Evolutionary conservation across 2,797 vertebrate genomes (phyloP).

Genomic region (Menidia menidia): DNA sequence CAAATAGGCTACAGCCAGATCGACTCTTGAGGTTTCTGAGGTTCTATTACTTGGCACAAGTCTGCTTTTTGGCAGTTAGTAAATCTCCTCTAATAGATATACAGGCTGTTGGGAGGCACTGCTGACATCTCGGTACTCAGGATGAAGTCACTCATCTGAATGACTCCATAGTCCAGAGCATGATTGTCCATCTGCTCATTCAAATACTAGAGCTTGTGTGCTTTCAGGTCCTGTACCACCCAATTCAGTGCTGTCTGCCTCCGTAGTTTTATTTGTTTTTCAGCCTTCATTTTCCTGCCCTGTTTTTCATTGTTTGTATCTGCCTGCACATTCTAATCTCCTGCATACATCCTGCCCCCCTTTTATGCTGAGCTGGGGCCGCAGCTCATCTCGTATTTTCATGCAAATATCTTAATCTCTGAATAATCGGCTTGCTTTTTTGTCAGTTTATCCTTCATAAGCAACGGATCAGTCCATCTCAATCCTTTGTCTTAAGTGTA

Average conservation of each 20-base stretch:
- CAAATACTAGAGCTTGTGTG: constrained; percentile 33
- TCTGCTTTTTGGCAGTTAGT: constrained; percentile 37
- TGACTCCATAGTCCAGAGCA: constrained; percentile 58
- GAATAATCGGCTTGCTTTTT: constrained; percentile 79
- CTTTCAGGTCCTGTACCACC: constrained; percentile 38
- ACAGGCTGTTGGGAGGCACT: constrained; percentile 62
- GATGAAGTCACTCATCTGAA: constrained; percentile 65
- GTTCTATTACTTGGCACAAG: constrained; percentile 38
- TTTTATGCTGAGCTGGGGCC: constrained; percentile 49
- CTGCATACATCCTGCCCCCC: constrained; percentile 37
- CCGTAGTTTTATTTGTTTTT: constrained; percentile 29
- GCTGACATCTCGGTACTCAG: constrained; percentile 57
- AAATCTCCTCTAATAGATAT: constrained; percentile 47
- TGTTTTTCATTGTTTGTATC: constrained; percentile 58
- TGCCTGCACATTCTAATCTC: constrained; percentile 55
- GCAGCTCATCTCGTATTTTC: constrained; percentile 69
- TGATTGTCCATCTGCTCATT: constrained; percentile 64
- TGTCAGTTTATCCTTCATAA: constrained; percentile 71
- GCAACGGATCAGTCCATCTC: constrained; percentile 58
- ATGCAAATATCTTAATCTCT: constrained; percentile 82
- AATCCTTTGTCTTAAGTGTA: constrained; percentile 71
- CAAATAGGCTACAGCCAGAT: neutral
- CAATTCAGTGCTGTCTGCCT: constrained; percentile 39
- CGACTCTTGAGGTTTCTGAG: constrained; percentile 20
- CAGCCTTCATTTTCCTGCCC: constrained; percentile 36